Evolutionary conservation across 2,797 vertebrate species (phyloP), one percentile per base, ranked within the genome.

Genomic region (Valencia hispanica): DNA sequence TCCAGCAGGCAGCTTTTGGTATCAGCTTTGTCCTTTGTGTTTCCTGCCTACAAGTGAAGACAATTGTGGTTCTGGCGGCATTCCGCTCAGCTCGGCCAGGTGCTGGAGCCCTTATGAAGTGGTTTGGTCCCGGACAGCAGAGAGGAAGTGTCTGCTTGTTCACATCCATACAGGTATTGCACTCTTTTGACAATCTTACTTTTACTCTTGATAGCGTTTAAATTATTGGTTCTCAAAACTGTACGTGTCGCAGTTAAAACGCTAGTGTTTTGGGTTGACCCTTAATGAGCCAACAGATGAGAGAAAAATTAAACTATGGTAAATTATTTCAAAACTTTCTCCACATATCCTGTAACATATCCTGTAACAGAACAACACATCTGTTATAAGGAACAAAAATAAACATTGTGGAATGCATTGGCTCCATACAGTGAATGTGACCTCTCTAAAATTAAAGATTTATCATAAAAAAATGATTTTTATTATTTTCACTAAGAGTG

Each of bases 121-220:
- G 93, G 94, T 95, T 96, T 55, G 91, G 92, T 84, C 92, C 84
- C 27, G 70, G 45, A 73, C 91, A 70, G 85, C 94, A 95, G 84
- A 93, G 94, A 82, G 92, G 92, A 51, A 94, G 92, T 83, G 91
- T 90, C 27, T 93, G 77, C 18, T 5, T 90, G 41, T 87, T 85
- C 45, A 95, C 94, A 25, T 88, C 82, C 34, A 59, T 96, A 78
- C 95, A 95, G 89, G 93, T 93, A 63, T 79, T 61, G 55, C 1
- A 45, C 9, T 68, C 3, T 53, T 66, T 69, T 15, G 4, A 53
- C 7, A 5, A 59, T 1, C 22, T 53, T 14, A 53, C 27, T 50
- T 4, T 57, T 50, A 68, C 27, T 61, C 15, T 15, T 22, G 36
- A 22, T 2, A 70, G 3, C 4, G 27, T 32, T 73, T 39, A n/a